These are phyloP conservation scores for Montipora capitata DNA, from an alignment of 92 coral and sea anemone species.

Conservation along the genomic window DNA sequence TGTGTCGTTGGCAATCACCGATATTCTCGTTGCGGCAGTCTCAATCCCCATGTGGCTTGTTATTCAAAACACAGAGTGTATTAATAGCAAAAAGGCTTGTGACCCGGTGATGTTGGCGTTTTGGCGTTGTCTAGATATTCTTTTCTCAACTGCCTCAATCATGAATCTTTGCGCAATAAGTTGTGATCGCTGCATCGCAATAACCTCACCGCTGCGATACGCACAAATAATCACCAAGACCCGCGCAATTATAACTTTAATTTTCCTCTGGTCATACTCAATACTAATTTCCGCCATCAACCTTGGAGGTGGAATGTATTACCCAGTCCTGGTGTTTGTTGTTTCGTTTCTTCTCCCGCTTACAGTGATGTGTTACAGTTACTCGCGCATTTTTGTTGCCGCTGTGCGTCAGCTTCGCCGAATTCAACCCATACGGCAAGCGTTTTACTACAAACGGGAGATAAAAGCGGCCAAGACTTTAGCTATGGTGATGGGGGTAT, in stretches of 20 bases:
- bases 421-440: conserved; percentile 83
- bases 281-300: conserved; percentile 63
- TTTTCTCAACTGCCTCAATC: conserved; percentile 94
- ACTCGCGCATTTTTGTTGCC: conserved; percentile 77
- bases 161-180: conserved; percentile 92
- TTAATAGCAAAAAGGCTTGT: conserved; percentile 30
- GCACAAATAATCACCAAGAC: conserved; percentile 76
- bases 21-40: conserved; percentile 81
- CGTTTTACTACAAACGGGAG: conserved; percentile 86
- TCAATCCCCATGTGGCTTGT: conserved; percentile 90
- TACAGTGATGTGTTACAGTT: conserved; percentile 74
- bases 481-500: conserved; percentile 89
- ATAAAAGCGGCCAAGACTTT: conserved; percentile 90
- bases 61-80: conserved; percentile 71
- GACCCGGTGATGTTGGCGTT: conserved; percentile 37
- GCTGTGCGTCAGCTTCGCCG: conserved; percentile 85
- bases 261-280: conserved; percentile 78
- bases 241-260: conserved; percentile 66
- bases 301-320: conserved; percentile 48
- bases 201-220: conserved; percentile 80
- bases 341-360: conserved; percentile 85
- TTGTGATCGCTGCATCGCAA: conserved; percentile 82
- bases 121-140: conserved; percentile 82
- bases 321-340: conserved; percentile 80
- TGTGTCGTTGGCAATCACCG: conserved; percentile 86